phyloP scores from a whole-genome alignment of 1,140 invertebrate genomes.

The Pogonomyrmex californicus region DNA sequence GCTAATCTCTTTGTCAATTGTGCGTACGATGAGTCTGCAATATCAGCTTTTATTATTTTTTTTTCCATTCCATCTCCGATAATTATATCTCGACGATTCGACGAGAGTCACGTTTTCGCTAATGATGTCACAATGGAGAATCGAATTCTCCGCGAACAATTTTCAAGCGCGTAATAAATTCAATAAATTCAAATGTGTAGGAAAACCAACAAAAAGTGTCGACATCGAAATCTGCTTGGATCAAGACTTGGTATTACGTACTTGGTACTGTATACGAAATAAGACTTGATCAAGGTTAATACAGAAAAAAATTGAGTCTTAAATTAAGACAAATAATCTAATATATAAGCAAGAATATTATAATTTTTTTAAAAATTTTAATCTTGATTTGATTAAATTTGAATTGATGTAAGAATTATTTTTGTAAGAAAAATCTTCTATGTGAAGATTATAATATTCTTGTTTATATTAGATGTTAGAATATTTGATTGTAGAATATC shows the following conservation, averaged over 20 bases:
- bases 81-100: neutral
- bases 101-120: neutral
- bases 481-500: no score
- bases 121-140: neutral
- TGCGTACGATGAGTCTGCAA: neutral
- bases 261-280: neutral
- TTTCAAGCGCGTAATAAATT: neutral
- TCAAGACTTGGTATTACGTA: neutral
- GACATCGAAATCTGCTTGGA: neutral
- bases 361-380: no score
- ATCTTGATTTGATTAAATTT: no score
- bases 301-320: no score
- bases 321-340: no score
- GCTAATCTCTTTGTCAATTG: neutral
- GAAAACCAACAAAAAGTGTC: neutral
- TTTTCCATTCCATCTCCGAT: no score
- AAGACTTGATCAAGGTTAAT: neutral
- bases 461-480: no score
- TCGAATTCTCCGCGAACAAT: neutral
- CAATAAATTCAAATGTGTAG: neutral
- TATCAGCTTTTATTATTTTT: neutral
- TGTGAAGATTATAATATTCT: no score
- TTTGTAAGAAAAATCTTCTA: no score
- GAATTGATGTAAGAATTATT: no score
- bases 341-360: no score